Evolutionary conservation across 2,113 vertebrate species (phyloP).

Genomic region (Cynopterus brachyotis): DNA sequence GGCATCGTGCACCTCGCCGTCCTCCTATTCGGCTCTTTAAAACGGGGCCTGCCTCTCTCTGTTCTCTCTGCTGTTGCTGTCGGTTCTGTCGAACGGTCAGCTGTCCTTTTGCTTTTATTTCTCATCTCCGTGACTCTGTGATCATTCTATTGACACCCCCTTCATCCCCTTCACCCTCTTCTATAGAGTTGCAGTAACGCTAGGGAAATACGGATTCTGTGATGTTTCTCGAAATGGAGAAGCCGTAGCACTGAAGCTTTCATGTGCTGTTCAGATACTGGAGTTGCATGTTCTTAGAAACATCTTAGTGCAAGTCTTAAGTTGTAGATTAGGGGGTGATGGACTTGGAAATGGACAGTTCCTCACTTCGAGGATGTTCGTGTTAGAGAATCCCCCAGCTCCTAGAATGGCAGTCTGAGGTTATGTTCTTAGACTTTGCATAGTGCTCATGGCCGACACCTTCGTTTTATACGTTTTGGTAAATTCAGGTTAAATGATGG

Average conservation of each 20-base stretch:
- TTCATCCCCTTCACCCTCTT: not conserved
- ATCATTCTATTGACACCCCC: not conserved
- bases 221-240: not conserved
- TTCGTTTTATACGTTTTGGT: conserved; percentile 17
- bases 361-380: conserved; percentile 6
- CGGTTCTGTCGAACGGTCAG: not conserved
- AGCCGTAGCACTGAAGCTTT: not conserved
- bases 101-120: not conserved
- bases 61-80: not conserved
- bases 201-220: not conserved
- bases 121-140: not conserved
- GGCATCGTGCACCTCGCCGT: not conserved
- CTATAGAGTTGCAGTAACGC: not conserved
- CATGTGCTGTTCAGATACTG: not conserved
- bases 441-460: not conserved
- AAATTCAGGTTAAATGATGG: conserved; percentile 1
- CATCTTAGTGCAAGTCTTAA: conserved; percentile 16
- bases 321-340: conserved; percentile 20
- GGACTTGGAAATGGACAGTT: conserved; percentile 47
- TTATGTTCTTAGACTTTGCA: conserved; percentile 4
- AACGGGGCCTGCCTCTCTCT: not conserved
- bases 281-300: conserved; percentile 27
- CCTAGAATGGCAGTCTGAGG: conserved; percentile 39
- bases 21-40: not conserved
- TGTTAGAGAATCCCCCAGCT: conserved; percentile 43